Base-by-base conservation (phyloP, 1,140 invertebrate species). In the Philopotamus ludificatus region DNA sequence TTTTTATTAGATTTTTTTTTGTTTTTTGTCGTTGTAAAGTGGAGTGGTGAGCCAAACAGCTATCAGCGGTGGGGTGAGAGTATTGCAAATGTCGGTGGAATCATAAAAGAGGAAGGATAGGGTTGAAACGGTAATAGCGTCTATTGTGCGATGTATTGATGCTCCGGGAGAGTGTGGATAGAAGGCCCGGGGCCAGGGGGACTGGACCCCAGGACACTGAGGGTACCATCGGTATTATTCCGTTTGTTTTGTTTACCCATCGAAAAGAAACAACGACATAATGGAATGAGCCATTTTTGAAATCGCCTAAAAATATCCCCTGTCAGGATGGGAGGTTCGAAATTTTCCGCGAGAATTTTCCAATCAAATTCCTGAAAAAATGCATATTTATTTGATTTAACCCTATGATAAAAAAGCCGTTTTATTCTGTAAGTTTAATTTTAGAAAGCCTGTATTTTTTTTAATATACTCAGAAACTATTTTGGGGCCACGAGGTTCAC, bases 101-200 rank as follows among this genome's bases (percentile, higher is more conserved):
- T 57, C 51, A 47, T 57, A 57, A 57, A 57, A 57, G 53, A 65
- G 51, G 41, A 57, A 65, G 53, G 51, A 55, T 57, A 65, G 53
- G 63, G 63, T 55, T 65, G 51, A 55, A 49, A 47, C 63, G 53
- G 51, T 65, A 65, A 65, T 55, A 65, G 53, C 51, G 63, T 65
- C 51, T 65, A 65, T 65, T 65, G 63, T 65, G 63, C 51, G 26
- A 65, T 65, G 53, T 57, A 57, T 65, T 58, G 63, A 57, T 47
- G 63, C 12, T 20, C 34, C 20, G 44, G 42, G 44, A 39, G 12
- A 16, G 53, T 57, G 59, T 16, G 45, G 42, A 39, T 60, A 12
- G 20, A 20, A 42, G 59, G 59, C 21, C n/a, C 28, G 1, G 18
- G 39, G 23, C 44, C 8, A 26, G 21, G 9, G 47, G 47, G 47